Base-by-base conservation (phyloP, 37 sponge, comb jelly and placozoan genomes). In the Petrosia ficiformis region DNA sequence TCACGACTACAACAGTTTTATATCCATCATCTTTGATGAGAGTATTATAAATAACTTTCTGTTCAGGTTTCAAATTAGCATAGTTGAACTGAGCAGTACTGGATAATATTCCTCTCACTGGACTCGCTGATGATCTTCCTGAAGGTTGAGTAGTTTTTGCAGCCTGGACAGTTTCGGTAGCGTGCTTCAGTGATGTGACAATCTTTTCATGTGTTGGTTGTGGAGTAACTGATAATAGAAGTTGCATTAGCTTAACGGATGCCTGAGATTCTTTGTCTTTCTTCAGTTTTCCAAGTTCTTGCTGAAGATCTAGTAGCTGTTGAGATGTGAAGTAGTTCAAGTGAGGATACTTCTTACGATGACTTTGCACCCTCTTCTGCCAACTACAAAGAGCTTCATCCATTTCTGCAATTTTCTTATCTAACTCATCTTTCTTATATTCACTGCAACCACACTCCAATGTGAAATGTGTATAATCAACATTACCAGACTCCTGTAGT, bases 311-410 rank as follows among this genome's bases (percentile, higher is more conserved):
- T 2, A 86, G 68, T 21, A 91, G 44, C 76, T 91, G 91, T 21
- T 48, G 70, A 16, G 87, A 75, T 14, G 91, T 91, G 67, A 59
- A 91, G 75, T 91, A 82, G 66, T 91, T 91, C 24, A 91, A 43
- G 4, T 85, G 71, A 57, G 84, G 82, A 39, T 38, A 86, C 60
- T 82, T 0, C 22, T 36, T 32, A 16, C 86, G 82, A 6, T 43
- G 33, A 0, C 65, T 1, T 8, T 74, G 59, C 19, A 91, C 54
- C 10, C 26, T 14, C 11, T 59, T 41, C 31, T 67, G 73, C 83
- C 83, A 82, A 0, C 68, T 57, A 0, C 69, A 31, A 0, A 86
- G 59, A n/a, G 82, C 83, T 3, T 59, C 0, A 42, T 81, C 83
- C 80, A 91, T 82, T 21, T 32, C 11, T 34, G 73, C 77, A 6